A percentile compares a stretch with the other conserved stretches of the same genome.
Evolutionary conservation across 1,140 invertebrate genomes (phyloP).

Genomic region (Venustaconcha ellipsiformis): DNA sequence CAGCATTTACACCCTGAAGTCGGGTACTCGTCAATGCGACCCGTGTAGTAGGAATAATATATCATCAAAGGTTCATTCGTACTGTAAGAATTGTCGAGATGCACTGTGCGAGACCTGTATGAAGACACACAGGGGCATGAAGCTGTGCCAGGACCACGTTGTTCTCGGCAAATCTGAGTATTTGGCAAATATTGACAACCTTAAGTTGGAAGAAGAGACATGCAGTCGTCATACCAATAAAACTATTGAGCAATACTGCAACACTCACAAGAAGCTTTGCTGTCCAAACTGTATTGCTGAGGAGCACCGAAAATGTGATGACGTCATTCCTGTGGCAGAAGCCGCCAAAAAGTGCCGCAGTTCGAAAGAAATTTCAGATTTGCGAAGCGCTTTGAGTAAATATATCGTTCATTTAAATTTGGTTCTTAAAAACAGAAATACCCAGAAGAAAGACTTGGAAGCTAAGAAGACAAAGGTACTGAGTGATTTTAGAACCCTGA

Average conservation of each 20-base stretch:
- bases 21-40: slow-evolving; percentile 19
- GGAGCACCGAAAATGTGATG: slow-evolving; percentile 16
- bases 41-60: slow-evolving; percentile 24
- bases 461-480: slow-evolving; percentile 26
- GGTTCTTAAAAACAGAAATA: slow-evolving; percentile 17
- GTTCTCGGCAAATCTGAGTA: slow-evolving; percentile 13
- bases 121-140: slow-evolving; percentile 22
- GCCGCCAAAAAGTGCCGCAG: slow-evolving; percentile 12
- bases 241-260: slow-evolving; percentile 20
- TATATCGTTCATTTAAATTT: slow-evolving; percentile 13
- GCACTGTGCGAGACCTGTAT: slow-evolving; percentile 23
- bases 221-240: slow-evolving; percentile 13
- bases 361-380: not conserved
- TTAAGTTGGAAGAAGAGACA: slow-evolving; percentile 28
- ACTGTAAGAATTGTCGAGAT: slow-evolving; percentile 27
- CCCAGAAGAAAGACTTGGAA: slow-evolving; percentile 16
- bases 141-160: slow-evolving; percentile 16
- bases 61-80: slow-evolving; percentile 11
- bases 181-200: slow-evolving; percentile 16
- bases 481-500: slow-evolving; percentile 14
- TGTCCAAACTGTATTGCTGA: slow-evolving; percentile 22
- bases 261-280: slow-evolving; percentile 9
- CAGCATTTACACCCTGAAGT: slow-evolving; percentile 20
- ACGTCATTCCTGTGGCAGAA: slow-evolving; percentile 17
- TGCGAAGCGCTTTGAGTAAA: slow-evolving; percentile 17